Base-by-base conservation (phyloP, 2,888 invertebrate species). In the Sisyra nigra region DNA sequence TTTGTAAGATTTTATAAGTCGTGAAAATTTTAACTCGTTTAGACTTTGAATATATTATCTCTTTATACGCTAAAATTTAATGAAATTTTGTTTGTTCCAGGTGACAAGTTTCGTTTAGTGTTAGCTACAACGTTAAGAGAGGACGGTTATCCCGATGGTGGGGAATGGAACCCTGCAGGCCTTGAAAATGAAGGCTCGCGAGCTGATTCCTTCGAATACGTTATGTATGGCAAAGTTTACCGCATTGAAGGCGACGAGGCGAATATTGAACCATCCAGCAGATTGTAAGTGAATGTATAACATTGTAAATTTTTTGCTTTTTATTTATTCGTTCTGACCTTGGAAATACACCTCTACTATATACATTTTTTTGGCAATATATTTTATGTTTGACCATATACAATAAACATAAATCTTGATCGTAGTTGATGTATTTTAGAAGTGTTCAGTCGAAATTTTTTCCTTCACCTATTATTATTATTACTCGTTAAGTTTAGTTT, bases 181-280 rank as follows among this genome's bases (percentile, higher is more conserved):
- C 59, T 82, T 51, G 86, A 88, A 51, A 78, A 77, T n/a, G 86
- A 86, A 54, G 83, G 87, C 40, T 87, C 89, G 11, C 72, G 93
- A 40, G 93, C 96, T 0, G 94, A 96, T 61, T 89, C 91, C 56
- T 99, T 97, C 57, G 97, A 99, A 61, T 99, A 98, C 67, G 96
- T 98, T 40, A 98, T 98, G 97, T 92, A 87, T 51, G 98, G 98
- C 13, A 92, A 92, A 64, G 85, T 94, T 50, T 94, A 93, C 66
- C 68, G 73, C 63, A 92, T 99, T 59, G 97, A 98, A 64, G 96
- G 96, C 14, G 97, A 97, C 54, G 96, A 97, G 54, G 82, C 77
- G 13, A 80, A 83, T 9, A 80, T 80, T 58, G 88, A 91, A 58
- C 80, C 86, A 0, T 82, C 84, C 7, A 82, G 88, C 24, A 71